These are phyloP conservation scores for Henricia sp. DNA, from an alignment of 53 echinoderm and acorn worm species.

Conservation along the genomic window DNA sequence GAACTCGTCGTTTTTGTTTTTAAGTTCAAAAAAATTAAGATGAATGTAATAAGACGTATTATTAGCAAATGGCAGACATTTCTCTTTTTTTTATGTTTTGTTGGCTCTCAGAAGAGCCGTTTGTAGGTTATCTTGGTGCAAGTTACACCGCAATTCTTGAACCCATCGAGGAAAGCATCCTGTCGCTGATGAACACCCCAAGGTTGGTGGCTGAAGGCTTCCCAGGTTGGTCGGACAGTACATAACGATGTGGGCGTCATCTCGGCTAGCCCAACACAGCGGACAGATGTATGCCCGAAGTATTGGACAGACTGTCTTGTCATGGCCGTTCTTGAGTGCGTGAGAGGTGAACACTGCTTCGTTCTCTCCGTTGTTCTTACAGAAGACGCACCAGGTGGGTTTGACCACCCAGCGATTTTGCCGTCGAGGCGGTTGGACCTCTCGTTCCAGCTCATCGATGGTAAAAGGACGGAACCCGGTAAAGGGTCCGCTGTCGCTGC, in stretches of 20 bases:
- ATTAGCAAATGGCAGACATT: neutral
- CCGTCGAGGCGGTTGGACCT: neutral
- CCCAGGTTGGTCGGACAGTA: conserved; percentile 50
- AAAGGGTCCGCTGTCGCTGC: neutral
- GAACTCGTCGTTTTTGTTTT: too few species aligned
- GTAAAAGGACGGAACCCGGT: conserved; percentile 32
- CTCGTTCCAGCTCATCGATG: conserved; percentile 37
- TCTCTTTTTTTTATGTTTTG: conserved; percentile 22
- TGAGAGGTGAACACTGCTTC: conserved; percentile 50
- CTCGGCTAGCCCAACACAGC: conserved; percentile 55
- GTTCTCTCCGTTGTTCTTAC: conserved; percentile 60
- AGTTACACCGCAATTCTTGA: conserved; percentile 19
- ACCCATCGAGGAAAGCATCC: neutral
- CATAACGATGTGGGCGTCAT: conserved; percentile 39
- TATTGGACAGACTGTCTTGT: conserved; percentile 45
- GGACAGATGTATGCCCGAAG: conserved; percentile 61
- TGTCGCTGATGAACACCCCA: neutral
- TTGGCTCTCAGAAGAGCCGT: conserved; percentile 48
- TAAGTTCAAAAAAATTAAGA: too few species aligned
- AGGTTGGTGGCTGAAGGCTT: conserved; percentile 24
- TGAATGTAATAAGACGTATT: too few species aligned
- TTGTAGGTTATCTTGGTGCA: neutral
- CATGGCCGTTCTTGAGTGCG: conserved; percentile 49
- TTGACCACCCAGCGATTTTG: conserved; percentile 26
- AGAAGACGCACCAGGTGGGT: conserved; percentile 58